phyloP scores from a whole-genome alignment of 2,888 invertebrate genomes.

The Leucophora obtusa region DNA sequence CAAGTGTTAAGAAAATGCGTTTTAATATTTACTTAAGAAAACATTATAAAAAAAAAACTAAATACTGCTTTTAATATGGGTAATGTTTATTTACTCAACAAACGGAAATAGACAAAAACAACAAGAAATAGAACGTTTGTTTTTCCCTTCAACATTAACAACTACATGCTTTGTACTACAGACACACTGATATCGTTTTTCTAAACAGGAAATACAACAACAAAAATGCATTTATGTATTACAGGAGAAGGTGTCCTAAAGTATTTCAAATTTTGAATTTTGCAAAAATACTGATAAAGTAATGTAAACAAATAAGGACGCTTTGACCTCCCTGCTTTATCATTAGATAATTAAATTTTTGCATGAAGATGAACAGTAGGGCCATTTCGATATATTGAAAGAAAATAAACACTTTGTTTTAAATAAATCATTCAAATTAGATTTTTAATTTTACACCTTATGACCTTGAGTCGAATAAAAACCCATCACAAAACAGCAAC shows the following conservation, averaged over 20 bases:
- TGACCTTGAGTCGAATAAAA: too few species aligned
- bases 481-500: too few species aligned
- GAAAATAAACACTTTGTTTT: too few species aligned
- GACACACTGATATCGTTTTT: neutral
- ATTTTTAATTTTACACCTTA: too few species aligned
- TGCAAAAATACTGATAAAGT: too few species aligned
- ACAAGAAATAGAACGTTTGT: neutral
- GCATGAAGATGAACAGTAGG: too few species aligned
- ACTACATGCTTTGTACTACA: neutral
- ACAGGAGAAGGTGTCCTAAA: neutral
- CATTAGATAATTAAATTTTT: too few species aligned
- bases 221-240: neutral
- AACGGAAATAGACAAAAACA: constrained; percentile 3
- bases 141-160: neutral
- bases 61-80: constrained; percentile 23
- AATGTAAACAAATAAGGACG: too few species aligned
- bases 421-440: too few species aligned
- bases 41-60: constrained; percentile 12
- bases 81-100: constrained; percentile 39
- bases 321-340: too few species aligned
- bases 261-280: too few species aligned
- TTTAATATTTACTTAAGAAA: constrained; percentile 45
- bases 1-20: constrained; percentile 50
- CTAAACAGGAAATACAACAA: neutral
- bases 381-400: too few species aligned